Percentiles rank a stretch among this genome's conserved stretches.
Evolutionary conservation across 2,113 vertebrate species (phyloP).

Genomic region (Seriola dumerili): DNA sequence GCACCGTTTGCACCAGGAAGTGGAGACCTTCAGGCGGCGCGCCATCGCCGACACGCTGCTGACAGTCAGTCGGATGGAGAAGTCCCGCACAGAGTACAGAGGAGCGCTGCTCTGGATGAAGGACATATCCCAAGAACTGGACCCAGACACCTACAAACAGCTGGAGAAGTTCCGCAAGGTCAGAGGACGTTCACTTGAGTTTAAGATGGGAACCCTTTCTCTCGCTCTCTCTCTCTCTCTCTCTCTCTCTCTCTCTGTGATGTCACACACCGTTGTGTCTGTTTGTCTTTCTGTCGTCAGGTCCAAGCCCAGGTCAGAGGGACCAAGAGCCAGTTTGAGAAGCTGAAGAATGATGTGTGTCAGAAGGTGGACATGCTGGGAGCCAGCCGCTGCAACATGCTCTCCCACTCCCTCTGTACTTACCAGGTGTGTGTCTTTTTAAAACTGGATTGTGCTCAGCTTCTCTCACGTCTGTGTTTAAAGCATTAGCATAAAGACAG

Average conservation of each 20-base stretch:
- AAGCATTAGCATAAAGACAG: too few species aligned
- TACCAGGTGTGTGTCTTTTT: conserved; percentile 78
- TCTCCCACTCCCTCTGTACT: conserved; percentile 87
- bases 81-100: conserved; percentile 87
- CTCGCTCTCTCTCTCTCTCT: background rate
- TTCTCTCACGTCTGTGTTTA: too few species aligned
- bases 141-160: conserved; percentile 91
- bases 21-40: conserved; percentile 87
- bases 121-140: conserved; percentile 88
- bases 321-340: conserved; percentile 88
- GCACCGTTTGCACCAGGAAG: conserved; percentile 88
- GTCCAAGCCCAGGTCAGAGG: conserved; percentile 87
- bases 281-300: conserved; percentile 61
- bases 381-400: conserved; percentile 88
- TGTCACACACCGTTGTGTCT: background rate
- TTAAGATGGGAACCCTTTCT: too few species aligned
- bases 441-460: background rate
- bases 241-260: background rate
- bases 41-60: conserved; percentile 87
- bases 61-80: conserved; percentile 89
- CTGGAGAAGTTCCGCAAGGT: conserved; percentile 91
- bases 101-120: conserved; percentile 90
- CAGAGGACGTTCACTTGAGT: background rate
- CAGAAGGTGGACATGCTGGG: conserved; percentile 90
- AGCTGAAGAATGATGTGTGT: conserved; percentile 89